A percentile compares a stretch with the other conserved stretches of the same genome.
These are phyloP conservation scores for Pluvialis apricaria DNA, from an alignment of 2,113 vertebrate species.

Conservation along the genomic window DNA sequence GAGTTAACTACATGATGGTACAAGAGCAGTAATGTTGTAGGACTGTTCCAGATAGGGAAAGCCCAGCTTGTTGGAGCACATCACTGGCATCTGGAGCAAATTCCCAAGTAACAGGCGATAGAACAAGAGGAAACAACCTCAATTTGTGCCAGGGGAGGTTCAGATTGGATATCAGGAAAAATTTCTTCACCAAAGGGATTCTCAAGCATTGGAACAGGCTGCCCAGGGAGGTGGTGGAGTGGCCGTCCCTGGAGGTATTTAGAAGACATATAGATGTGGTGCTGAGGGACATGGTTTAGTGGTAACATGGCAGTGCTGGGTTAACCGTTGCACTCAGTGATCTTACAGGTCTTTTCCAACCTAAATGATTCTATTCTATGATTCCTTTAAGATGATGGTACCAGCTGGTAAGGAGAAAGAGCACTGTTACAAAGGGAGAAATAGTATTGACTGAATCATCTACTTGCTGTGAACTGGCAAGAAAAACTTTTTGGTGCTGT, in stretches of 20 bases:
- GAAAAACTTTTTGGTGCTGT: background rate
- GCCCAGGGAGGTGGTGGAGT: background rate
- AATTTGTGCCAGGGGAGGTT: background rate
- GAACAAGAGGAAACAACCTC: background rate
- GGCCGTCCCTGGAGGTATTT: background rate
- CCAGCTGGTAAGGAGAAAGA: background rate
- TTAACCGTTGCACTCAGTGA: background rate
- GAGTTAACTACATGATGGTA: fast-evolving
- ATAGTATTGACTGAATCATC: background rate
- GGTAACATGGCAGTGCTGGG: background rate
- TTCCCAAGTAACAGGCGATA: background rate
- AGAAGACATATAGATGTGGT: background rate
- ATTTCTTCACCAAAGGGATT: background rate
- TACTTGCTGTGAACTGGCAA: background rate
- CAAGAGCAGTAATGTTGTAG: background rate
- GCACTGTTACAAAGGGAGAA: background rate
- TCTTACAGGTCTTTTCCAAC: background rate
- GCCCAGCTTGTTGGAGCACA: background rate
- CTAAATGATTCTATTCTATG: background rate
- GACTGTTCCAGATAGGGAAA: background rate
- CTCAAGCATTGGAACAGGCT: background rate
- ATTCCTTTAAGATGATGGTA: background rate
- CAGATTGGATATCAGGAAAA: background rate
- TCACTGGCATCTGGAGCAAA: background rate
- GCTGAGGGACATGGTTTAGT: background rate